These are phyloP conservation scores for Lasioglossum baleicum DNA, from an alignment of 1,140 invertebrate genomes.

Conservation along the genomic window DNA sequence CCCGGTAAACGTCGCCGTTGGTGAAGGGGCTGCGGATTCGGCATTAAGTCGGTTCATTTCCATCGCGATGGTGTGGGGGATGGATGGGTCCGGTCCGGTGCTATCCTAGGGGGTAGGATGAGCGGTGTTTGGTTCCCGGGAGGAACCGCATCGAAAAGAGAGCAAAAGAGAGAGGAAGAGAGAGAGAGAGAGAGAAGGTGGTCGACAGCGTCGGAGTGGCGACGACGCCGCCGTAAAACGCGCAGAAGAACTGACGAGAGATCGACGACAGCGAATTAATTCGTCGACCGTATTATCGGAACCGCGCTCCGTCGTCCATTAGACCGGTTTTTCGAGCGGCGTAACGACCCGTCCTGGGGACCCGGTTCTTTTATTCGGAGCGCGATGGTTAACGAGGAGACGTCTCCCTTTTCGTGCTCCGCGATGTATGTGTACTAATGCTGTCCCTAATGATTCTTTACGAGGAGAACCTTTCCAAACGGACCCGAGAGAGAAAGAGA, in stretches of 20 bases:
- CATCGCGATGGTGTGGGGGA: background rate
- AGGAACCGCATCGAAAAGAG: too few species aligned
- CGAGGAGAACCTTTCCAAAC: background rate
- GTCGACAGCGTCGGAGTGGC: too few species aligned
- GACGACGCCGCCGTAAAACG: conserved; percentile 7
- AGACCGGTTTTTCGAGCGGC: conserved; percentile 35
- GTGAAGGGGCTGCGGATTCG: background rate
- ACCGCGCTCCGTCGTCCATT: conserved; percentile 37
- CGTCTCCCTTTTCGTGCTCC: conserved; percentile 6
- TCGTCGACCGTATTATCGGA: conserved; percentile 36
- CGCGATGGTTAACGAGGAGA: conserved; percentile 43
- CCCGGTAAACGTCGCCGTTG: conserved; percentile 15
- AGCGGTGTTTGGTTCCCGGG: too few species aligned
- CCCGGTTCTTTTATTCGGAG: conserved; percentile 38
- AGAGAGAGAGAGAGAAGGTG: too few species aligned
- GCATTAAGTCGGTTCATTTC: conserved; percentile 31
- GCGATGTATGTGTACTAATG: conserved; percentile 23
- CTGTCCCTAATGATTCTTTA: conserved; percentile 42
- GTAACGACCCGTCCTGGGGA: conserved; percentile 39
- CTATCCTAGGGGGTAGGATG: too few species aligned
- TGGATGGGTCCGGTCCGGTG: too few species aligned
- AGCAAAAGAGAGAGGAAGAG: too few species aligned
- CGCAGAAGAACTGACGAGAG: conserved; percentile 4
- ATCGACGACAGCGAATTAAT: conserved; percentile 46
- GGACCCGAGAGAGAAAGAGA: conserved; percentile 1